Percentiles rank a stretch among this genome's conserved stretches.
Evolutionary conservation across 2,113 vertebrate genomes (phyloP).

Genomic region (Dromaius novaehollandiae): DNA sequence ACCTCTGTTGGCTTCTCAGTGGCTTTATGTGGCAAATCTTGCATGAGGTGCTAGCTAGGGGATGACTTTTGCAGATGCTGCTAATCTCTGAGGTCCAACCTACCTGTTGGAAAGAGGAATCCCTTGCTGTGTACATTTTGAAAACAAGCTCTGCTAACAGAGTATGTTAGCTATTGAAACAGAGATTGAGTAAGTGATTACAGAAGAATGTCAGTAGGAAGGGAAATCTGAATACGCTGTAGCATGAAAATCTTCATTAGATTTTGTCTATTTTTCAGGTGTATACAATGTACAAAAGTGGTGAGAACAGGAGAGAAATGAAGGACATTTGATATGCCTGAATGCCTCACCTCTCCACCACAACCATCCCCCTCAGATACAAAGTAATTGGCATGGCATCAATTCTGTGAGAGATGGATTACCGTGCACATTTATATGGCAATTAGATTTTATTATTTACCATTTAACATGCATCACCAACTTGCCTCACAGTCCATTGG

Average conservation of each 20-base stretch:
- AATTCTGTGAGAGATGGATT: constrained; percentile 57
- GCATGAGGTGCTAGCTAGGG: neutral
- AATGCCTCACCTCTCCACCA: neutral
- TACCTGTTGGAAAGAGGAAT: neutral
- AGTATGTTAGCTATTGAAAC: neutral
- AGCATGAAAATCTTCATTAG: neutral
- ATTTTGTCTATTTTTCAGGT: neutral
- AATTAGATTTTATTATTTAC: constrained; percentile 67
- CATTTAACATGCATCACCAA: constrained; percentile 54
- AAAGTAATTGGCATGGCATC: neutral
- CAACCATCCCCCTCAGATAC: neutral
- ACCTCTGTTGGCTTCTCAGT: neutral
- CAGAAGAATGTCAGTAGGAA: neutral
- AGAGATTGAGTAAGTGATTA: neutral
- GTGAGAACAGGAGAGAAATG: neutral
- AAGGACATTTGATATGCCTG: constrained; percentile 33
- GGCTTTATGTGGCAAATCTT: neutral
- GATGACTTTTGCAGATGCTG: neutral
- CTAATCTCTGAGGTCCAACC: neutral
- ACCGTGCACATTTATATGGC: neutral
- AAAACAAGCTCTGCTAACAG: neutral
- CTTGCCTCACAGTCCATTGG: constrained; percentile 57
- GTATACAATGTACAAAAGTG: neutral
- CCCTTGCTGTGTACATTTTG: neutral
- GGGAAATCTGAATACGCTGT: neutral